These are phyloP conservation scores for Orbicella faveolata DNA, from an alignment of 64 coral and sea anemone genomes.

Conservation along the genomic window DNA sequence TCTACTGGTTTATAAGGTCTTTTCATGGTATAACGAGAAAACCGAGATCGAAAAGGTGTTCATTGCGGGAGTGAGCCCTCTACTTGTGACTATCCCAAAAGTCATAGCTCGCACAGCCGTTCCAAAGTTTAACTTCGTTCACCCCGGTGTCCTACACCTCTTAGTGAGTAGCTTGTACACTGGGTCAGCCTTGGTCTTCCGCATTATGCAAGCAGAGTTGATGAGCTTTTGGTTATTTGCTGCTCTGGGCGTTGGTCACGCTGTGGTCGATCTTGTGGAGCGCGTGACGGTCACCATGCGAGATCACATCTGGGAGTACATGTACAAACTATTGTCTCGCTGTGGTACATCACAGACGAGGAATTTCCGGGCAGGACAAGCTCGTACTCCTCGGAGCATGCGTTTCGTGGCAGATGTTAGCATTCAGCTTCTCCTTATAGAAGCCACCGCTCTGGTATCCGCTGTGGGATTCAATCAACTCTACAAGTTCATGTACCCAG, in stretches of 20 bases:
- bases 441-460: conserved; percentile 13
- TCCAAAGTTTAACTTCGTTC: conserved; percentile 33
- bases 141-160: conserved; percentile 58
- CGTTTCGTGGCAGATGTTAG: conserved; percentile 52
- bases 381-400: conserved; percentile 36
- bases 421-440: conserved; percentile 50
- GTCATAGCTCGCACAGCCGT: conserved; percentile 27
- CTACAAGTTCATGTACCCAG: conserved; percentile 18
- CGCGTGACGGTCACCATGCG: conserved; percentile 76
- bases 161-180: conserved; percentile 53
- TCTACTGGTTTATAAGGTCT: conserved; percentile 52
- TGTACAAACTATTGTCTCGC: conserved; percentile 35
- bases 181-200: conserved; percentile 61
- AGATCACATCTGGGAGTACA: conserved; percentile 73
- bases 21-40: conserved; percentile 39
- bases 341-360: conserved; percentile 9
- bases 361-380: conserved; percentile 5
- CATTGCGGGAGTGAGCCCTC: conserved; percentile 23
- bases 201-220: conserved; percentile 80
- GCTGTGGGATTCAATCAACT: conserved; percentile 21
- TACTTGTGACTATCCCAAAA: conserved; percentile 46
- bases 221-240: conserved; percentile 50
- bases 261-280: conserved; percentile 72
- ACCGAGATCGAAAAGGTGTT: conserved; percentile 30
- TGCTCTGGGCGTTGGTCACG: conserved; percentile 61